Base-by-base conservation (phyloP, 1,140 invertebrate species). In the Drosophila chauvacae region DNA sequence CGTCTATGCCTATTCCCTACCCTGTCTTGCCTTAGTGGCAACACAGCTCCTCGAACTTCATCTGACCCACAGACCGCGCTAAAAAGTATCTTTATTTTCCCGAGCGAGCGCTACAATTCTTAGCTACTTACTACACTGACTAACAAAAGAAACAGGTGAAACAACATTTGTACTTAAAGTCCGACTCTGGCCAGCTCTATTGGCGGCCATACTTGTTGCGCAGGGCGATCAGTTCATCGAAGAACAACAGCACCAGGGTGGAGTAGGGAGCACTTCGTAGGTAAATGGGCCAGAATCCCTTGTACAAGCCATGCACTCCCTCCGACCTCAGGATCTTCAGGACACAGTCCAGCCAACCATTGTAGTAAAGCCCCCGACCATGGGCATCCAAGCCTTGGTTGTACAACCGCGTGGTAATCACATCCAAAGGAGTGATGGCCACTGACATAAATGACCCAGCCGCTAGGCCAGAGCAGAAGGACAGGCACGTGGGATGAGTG, bases 361-460 rank as follows among this genome's bases (percentile, higher is more conserved):
- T 94, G 87, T 98, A 98, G 16, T 96, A 90, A 1, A 95, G 81
- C 11, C 97, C 97, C 81, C 94, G 94, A 14, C 96, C 96, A 50
- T 92, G 92, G 7, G 88, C 83, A 92, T 96, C 95, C 5, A 95
- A 93, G 20, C 94, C 95, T 95, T 98, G 97, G 93, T 98, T 98
- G 73, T 98, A 98, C 10, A 99, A 93, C 56, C 97, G 94, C 1
- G 97, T 98, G 1, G 97, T 96, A 47, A 98, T 94, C 1, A 98
- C 96, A 93, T 99, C 98, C 81, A 98, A 97, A 0, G 97, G 98
- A 35, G 97, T 97, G 93, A 98, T 97, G 23, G 95, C 95, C 0
- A 97, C 42, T 0, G 96, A 96, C 84, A 98, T 96, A 16, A 96
- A 95, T 10, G 97, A 91, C 1, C 97, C 97, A 20, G 97, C 96